A percentile compares a stretch with the other conserved stretches of the same genome.
Evolutionary conservation across 2,797 vertebrate genomes (phyloP).

Genomic region (Scolopax rusticola): DNA sequence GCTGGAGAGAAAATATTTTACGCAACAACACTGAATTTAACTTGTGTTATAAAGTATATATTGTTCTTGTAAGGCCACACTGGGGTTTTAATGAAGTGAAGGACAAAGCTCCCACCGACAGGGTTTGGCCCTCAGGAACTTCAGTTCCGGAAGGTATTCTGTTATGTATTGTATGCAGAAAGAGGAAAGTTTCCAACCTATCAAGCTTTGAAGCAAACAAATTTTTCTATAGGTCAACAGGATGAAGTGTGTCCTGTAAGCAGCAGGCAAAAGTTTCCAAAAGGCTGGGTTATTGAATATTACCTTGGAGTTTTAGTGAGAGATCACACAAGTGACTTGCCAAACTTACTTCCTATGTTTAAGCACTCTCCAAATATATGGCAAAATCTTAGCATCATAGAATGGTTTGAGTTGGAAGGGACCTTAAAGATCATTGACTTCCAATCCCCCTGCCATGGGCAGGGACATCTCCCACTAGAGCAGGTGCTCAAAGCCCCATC

Average conservation of each 20-base stretch:
- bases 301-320: not conserved
- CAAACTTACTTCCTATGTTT: not conserved
- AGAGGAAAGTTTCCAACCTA: not conserved
- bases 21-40: not conserved
- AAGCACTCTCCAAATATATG: not conserved
- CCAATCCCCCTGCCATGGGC: no score
- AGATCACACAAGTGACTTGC: not conserved
- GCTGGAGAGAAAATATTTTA: not conserved
- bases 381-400: not conserved
- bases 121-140: not conserved
- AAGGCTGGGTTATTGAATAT: not conserved
- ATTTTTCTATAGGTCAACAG: not conserved
- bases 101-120: conserved; percentile 5
- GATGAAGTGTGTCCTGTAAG: not conserved
- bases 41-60: not conserved
- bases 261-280: not conserved
- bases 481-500: no score
- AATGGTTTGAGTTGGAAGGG: no score
- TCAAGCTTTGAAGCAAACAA: not conserved
- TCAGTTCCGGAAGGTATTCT: not conserved
- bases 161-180: not conserved
- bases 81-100: conserved; percentile 7
- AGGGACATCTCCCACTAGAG: no score
- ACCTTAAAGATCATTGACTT: no score
- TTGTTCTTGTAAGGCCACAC: not conserved